Evolutionary conservation across 2,888 invertebrate species (phyloP), one percentile per base, ranked within the genome.

Genomic region (Hydriomena furcata): DNA sequence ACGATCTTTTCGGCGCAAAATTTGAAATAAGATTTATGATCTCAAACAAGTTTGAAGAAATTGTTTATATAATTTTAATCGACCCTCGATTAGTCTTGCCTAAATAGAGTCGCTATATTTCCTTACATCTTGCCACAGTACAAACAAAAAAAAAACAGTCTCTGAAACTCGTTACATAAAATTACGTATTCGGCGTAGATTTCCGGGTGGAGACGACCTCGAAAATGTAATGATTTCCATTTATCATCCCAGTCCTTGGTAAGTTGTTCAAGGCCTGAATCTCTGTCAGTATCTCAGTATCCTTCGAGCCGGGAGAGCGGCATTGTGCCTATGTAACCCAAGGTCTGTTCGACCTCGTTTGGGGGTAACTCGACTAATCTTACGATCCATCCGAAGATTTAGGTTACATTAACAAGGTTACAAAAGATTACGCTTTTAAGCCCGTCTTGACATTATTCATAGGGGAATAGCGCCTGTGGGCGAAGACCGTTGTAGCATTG

Each of bases 211-310:
- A 58, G 60, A 63, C 67, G 79, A 72, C 82, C 81, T 82, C 81
- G 78, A 84, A 84, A 82, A 71, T 61, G 72, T 65, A 76, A 78
- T 72, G 73, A 79, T 79, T 81, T 79, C 73, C 79, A 82, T 86
- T 82, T 82, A 80, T 82, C 81, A 79, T 71, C 71, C 71, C 72
- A 71, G 80, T 76, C 86, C 85, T 85, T 85, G 84, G 78, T 68
- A 69, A 82, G 68, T 80, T 77, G 70, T 73, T 76, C 84, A 87
- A 84, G 85, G 84, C 74, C 63, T 46, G 65, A 63, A 66, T 73
- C 73, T 74, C 81, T 76, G 84, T 84, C n/a, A n/a, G n/a, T n/a
- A n/a, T n/a, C n/a, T n/a, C n/a, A 84, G 75, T 75, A 79, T 82
- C 82, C 81, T 84, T 82, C 72, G 65, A 68, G 64, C 57, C 57